A percentile compares a stretch with the other conserved stretches of the same genome.
Conservation (phyloP, 2,113 vertebrate genomes). For the Telmatochromis brichardi region DNA sequence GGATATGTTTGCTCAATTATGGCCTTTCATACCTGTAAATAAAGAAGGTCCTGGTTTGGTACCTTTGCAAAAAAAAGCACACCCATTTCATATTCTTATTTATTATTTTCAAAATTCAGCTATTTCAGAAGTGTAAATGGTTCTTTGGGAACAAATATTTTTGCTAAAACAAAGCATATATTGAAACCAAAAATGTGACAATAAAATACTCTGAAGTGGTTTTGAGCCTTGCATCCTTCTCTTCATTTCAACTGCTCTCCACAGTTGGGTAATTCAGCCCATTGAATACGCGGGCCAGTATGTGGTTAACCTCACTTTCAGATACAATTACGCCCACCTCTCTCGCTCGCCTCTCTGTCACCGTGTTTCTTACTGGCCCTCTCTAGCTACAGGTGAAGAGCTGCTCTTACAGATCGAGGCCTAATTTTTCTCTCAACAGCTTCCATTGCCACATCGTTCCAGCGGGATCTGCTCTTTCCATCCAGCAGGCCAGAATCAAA, state of each 20-base stretch:
- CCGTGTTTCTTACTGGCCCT: slow-evolving; percentile 17
- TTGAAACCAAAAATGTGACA: not conserved
- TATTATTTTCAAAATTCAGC: not conserved
- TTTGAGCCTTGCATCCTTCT: not conserved
- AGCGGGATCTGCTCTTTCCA: not conserved
- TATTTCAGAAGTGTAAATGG: not conserved
- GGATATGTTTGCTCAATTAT: not conserved
- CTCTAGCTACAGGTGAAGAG: slow-evolving; percentile 15
- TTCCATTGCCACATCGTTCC: not conserved
- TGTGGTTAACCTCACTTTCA: slow-evolving; percentile 54
- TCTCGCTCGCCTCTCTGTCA: not conserved
- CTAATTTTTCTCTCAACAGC: slow-evolving; percentile 34
- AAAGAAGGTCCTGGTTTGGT: not conserved
- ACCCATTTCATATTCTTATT: not conserved
- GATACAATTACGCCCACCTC: slow-evolving; percentile 32
- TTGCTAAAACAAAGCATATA: not conserved
- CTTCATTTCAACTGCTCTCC: slow-evolving; percentile 4
- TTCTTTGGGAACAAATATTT: not conserved
- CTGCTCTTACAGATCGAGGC: not conserved
- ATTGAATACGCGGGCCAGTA: not conserved
- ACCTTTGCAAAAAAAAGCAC: not conserved
- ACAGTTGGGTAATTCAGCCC: not conserved
- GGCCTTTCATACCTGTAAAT: not conserved
- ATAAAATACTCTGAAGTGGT: not conserved
- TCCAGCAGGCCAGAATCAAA: slow-evolving; percentile 13